These are phyloP conservation scores for Serilophus lunatus DNA, from an alignment of 2,113 vertebrate genomes.

Conservation along the genomic window DNA sequence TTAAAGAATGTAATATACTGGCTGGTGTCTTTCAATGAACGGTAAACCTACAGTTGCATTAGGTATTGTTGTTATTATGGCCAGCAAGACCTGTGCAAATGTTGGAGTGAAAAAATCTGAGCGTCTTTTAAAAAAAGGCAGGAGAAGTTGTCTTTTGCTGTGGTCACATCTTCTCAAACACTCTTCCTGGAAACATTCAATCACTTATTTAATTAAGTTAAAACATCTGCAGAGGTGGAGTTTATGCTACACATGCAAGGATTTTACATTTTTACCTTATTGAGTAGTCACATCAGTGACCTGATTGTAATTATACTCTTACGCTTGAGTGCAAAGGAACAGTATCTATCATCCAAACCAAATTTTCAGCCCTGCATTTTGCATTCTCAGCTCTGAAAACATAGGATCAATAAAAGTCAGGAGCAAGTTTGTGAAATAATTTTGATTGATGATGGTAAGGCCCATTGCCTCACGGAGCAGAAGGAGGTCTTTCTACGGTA, in stretches of 20 bases:
- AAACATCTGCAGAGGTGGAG: not conserved
- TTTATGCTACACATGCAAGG: not conserved
- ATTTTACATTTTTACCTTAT: not conserved
- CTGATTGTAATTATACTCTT: not conserved
- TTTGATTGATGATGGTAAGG: not conserved
- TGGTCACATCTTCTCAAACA: not conserved
- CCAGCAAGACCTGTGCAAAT: not conserved
- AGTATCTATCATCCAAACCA: not conserved
- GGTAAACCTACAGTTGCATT: not conserved
- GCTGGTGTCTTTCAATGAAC: not conserved
- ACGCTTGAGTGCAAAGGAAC: not conserved
- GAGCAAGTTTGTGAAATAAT: slow-evolving; percentile 19
- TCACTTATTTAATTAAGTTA: not conserved
- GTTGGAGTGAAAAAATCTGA: not conserved
- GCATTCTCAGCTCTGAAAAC: not conserved
- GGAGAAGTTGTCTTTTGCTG: not conserved
- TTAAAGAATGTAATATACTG: not conserved
- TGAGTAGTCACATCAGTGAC: not conserved
- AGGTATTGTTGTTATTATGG: not conserved
- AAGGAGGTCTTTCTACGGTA: not conserved
- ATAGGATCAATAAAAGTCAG: not conserved
- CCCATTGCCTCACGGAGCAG: not conserved
- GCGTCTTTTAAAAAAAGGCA: not conserved
- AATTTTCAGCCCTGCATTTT: not conserved
- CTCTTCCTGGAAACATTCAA: not conserved